Conservation (phyloP, 2,113 vertebrate genomes). For the Mystacornis crossleyi region DNA sequence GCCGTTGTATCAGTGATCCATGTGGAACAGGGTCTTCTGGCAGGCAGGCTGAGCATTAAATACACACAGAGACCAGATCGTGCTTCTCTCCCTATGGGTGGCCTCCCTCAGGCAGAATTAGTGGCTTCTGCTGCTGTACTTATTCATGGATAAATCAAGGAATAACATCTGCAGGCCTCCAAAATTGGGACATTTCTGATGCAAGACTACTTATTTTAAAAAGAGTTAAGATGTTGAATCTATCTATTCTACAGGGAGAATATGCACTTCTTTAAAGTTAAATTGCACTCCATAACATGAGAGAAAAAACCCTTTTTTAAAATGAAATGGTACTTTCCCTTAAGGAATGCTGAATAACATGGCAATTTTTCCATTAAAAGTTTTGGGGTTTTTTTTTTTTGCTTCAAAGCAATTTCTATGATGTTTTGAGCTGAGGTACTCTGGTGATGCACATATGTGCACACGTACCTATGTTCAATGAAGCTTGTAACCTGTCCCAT, state of each 20-base stretch:
- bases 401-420: neutral
- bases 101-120: neutral
- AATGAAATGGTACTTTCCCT: neutral
- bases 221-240: neutral
- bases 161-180: neutral
- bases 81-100: neutral
- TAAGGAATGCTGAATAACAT: neutral
- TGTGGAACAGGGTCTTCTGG: neutral
- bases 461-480: rapidly evolving
- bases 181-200: neutral
- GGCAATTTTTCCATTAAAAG: neutral
- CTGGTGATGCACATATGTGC: neutral
- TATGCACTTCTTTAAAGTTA: neutral
- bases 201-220: neutral
- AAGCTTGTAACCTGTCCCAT: neutral
- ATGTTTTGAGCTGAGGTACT: neutral
- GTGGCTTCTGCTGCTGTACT: neutral
- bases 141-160: neutral
- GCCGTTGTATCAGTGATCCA: neutral
- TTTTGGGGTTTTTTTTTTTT: neutral
- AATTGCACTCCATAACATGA: neutral
- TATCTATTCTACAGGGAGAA: neutral
- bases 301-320: neutral
- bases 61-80: neutral
- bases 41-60: neutral